Evolutionary conservation across 2,888 invertebrate genomes (phyloP), one percentile per base, ranked within the genome.

Genomic region (Drosophila suboccidentalis): DNA sequence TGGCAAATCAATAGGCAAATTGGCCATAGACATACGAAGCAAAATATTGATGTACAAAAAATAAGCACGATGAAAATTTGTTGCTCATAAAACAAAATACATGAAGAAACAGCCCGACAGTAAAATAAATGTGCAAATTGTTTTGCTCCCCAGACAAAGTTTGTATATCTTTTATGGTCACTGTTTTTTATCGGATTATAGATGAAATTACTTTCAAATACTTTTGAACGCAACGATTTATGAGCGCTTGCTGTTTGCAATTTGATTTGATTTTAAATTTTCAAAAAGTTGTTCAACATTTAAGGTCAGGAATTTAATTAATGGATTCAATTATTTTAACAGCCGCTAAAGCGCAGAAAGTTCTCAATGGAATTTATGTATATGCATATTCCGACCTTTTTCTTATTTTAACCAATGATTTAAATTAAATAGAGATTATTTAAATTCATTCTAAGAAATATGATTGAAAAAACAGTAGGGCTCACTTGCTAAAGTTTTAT

Each of bases 1-100:
- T 71, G 76, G 71, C 79, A 82, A 83, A 85, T 84, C 85, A 85
- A 85, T 85, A 85, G 75, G 85, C 83, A 84, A 83, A 85, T 83
- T 79, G 85, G 64, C 77, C 58, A 69, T 80, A 54, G 76, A 53
- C 78, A 72, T 71, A 77, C 69, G 67, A 82, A 70, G 50, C 65
- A 71, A 71, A 58, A 78, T 19, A n/a, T 46, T 38, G 53, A 44
- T 61, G 43, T 53, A 22, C 22, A 26, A 5, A 43, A 43, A 51
- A 46, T 34, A 49, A 17, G 17, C 15, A 39, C 44, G 65, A 62
- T 54, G 39, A 54, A 74, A 68, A 68, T 72, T 71, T 51, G 44
- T 32, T 29, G 15, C 72, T 58, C 81, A 75, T 85, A 82, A 83
- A 82, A 74, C 68, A 71, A 71, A 62, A 78, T 70, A 76, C 51